Evolutionary conservation across 2,797 vertebrate genomes (phyloP).

Genomic region (Limnodromus scolopaceus): DNA sequence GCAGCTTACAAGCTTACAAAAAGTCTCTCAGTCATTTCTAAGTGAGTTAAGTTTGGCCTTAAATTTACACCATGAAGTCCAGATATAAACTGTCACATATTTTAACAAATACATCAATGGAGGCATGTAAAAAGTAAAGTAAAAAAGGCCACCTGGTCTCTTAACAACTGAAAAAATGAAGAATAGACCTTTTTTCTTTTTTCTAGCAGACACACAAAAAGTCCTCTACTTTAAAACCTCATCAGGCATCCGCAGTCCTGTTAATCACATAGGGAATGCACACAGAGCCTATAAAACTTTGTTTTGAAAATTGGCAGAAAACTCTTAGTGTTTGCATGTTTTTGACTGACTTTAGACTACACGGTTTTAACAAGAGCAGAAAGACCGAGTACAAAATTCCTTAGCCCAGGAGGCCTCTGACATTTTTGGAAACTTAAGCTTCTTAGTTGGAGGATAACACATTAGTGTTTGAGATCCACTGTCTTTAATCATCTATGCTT

Average conservation of each 20-base stretch:
- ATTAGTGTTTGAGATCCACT: background rate
- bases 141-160: background rate
- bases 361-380: background rate
- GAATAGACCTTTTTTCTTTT: background rate
- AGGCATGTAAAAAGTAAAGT: background rate
- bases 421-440: background rate
- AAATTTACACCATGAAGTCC: background rate
- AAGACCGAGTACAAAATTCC: background rate
- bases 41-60: background rate
- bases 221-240: background rate
- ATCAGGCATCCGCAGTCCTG: accelerated
- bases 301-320: background rate
- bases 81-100: background rate
- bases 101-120: background rate
- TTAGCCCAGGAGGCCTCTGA: background rate
- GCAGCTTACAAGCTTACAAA: background rate
- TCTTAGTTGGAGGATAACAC: background rate
- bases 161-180: background rate
- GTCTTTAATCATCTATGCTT: conserved; percentile 8
- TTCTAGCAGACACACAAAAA: background rate
- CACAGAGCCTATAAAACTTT: background rate
- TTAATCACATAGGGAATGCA: background rate
- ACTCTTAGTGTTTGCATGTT: background rate
- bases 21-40: background rate
- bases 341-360: background rate